Conservation (phyloP, 2,797 vertebrate genomes). For the Buphagus erythrorhynchus region DNA sequence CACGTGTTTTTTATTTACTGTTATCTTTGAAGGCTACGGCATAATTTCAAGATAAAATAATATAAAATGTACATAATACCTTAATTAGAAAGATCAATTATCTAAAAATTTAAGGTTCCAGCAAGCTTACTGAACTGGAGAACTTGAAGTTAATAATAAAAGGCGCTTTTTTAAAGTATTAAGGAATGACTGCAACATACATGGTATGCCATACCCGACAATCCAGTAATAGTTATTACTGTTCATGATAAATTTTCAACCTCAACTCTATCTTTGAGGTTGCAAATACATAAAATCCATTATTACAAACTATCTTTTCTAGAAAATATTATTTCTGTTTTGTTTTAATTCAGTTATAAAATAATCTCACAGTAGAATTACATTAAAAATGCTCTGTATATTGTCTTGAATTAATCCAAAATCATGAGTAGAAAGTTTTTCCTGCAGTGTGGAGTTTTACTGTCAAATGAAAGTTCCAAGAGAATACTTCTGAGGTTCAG, state of each 20-base stretch:
- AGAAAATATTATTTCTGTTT: background rate
- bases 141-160: conserved; percentile 38
- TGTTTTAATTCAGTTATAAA: background rate
- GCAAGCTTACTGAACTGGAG: background rate
- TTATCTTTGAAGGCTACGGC: background rate
- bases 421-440: conserved; percentile 1
- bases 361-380: background rate
- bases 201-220: background rate
- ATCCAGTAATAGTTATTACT: background rate
- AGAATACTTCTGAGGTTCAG: background rate
- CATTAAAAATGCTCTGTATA: background rate
- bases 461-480: background rate
- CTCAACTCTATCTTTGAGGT: background rate
- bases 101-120: conserved; percentile 27
- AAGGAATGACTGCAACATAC: conserved; percentile 28
- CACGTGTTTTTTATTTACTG: background rate
- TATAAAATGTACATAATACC: conserved; percentile 21
- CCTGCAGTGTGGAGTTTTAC: background rate
- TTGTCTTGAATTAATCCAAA: conserved; percentile 25
- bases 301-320: background rate
- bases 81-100: conserved; percentile 62
- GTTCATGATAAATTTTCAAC: background rate
- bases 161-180: conserved; percentile 20
- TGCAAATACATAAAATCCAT: background rate
- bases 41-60: background rate